A percentile compares a stretch with the other conserved stretches of the same genome.
These are phyloP conservation scores for Indri indri DNA, from an alignment of 2,113 vertebrate species.

Conservation along the genomic window DNA sequence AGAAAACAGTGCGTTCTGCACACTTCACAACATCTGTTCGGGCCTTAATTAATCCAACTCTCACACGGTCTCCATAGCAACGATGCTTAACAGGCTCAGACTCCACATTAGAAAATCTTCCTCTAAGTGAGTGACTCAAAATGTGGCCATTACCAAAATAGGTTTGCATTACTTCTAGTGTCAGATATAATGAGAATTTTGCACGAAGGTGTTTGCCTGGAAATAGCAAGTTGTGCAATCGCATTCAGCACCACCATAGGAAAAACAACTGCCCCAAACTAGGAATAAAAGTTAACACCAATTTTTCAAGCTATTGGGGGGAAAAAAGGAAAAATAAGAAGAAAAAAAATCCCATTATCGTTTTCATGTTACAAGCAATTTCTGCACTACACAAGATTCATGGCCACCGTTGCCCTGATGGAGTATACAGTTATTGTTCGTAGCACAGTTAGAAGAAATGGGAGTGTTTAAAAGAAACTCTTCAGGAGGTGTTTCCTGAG, in stretches of 20 bases:
- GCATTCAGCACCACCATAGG: constrained; percentile 52
- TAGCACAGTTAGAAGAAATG: constrained; percentile 25
- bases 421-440: not conserved
- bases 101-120: constrained; percentile 72
- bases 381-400: not conserved
- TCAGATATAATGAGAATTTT: constrained; percentile 48
- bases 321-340: not conserved
- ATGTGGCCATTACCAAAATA: constrained; percentile 55
- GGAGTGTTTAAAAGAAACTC: not conserved
- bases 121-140: constrained; percentile 76
- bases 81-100: constrained; percentile 70
- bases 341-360: not conserved
- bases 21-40: constrained; percentile 81
- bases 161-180: constrained; percentile 56
- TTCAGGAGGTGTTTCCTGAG: not conserved
- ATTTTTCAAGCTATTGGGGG: constrained; percentile 39
- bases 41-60: constrained; percentile 84
- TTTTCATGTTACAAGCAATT: constrained; percentile 12
- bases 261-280: not conserved
- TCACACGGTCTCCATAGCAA: constrained; percentile 79
- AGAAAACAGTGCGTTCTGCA: constrained; percentile 76
- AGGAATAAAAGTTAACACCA: not conserved
- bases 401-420: not conserved
- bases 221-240: constrained; percentile 24
- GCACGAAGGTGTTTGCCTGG: not conserved